phyloP scores from a whole-genome alignment of 1,140 invertebrate genomes.

The Lucilia sericata region DNA sequence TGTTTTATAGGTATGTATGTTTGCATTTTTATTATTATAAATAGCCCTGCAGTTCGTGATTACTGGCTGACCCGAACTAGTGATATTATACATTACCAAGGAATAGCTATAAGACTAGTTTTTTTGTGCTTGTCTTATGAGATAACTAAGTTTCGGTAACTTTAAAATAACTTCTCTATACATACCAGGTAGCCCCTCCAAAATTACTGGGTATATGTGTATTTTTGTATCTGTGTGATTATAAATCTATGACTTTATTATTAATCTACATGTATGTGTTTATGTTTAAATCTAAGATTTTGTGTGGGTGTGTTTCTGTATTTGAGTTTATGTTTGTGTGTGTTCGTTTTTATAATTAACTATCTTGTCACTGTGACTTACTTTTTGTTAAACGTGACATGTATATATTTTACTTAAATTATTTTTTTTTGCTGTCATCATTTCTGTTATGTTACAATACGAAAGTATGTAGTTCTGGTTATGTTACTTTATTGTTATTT shows the following conservation, averaged over 20 bases:
- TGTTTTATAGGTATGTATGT: constrained; percentile 22
- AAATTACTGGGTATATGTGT: too few relatives aligned
- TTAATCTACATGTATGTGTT: neutral
- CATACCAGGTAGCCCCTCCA: too few relatives aligned
- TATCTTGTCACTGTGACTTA: constrained; percentile 24
- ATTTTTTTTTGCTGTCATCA: neutral
- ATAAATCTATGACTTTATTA: neutral
- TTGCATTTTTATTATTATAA: neutral
- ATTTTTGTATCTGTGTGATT: neutral
- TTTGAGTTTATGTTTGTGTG: neutral
- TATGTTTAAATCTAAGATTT: neutral
- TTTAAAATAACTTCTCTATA: too few relatives aligned
- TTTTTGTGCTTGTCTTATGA: too few relatives aligned
- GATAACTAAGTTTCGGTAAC: too few relatives aligned
- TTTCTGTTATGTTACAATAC: neutral
- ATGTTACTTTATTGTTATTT: neutral
- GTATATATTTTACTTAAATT: neutral
- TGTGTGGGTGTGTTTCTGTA: neutral
- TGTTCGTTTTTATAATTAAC: constrained; percentile 8
- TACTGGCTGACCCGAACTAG: too few relatives aligned
- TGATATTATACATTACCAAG: too few relatives aligned
- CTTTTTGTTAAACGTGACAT: constrained; percentile 25
- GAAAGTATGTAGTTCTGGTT: neutral
- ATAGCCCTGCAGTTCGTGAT: too few relatives aligned
- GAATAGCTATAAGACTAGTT: too few relatives aligned